phyloP scores from a whole-genome alignment of 2,888 invertebrate species.

The Phania funesta region DNA sequence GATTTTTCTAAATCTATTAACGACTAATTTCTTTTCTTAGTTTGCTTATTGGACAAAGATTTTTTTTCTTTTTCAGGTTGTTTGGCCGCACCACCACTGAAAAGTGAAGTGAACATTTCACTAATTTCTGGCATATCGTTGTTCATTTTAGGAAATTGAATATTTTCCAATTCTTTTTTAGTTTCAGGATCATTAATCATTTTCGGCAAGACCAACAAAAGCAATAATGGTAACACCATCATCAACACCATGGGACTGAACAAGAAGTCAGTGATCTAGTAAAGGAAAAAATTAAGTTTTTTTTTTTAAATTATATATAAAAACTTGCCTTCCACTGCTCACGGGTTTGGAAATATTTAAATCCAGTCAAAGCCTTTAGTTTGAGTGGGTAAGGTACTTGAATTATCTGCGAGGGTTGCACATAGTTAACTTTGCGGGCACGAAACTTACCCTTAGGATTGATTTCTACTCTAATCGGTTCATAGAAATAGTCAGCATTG shows the following conservation, averaged over 20 bases:
- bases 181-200: constrained; percentile 99
- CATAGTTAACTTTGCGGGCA: constrained; percentile 95
- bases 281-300: background rate
- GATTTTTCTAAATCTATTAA: constrained; percentile 1
- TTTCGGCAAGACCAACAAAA: constrained; percentile 96
- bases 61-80: constrained; percentile 78
- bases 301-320: background rate
- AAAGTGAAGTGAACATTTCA: constrained; percentile 93
- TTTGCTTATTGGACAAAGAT: constrained; percentile 75
- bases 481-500: constrained; percentile 95
- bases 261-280: constrained; percentile 92
- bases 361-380: constrained; percentile 90
- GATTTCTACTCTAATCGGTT: constrained; percentile 97
- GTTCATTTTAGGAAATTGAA: constrained; percentile 85
- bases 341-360: constrained; percentile 93
- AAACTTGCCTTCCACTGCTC: constrained; percentile 91
- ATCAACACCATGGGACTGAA: constrained; percentile 99
- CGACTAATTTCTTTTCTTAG: constrained; percentile 78
- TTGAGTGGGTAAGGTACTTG: constrained; percentile 96
- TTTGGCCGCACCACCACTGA: constrained; percentile 86
- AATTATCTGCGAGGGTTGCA: constrained; percentile 94
- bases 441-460: constrained; percentile 98
- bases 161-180: constrained; percentile 96
- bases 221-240: constrained; percentile 95
- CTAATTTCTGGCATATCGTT: constrained; percentile 97